Conservation (phyloP, 2,113 vertebrate genomes). For the Dromaius novaehollandiae region DNA sequence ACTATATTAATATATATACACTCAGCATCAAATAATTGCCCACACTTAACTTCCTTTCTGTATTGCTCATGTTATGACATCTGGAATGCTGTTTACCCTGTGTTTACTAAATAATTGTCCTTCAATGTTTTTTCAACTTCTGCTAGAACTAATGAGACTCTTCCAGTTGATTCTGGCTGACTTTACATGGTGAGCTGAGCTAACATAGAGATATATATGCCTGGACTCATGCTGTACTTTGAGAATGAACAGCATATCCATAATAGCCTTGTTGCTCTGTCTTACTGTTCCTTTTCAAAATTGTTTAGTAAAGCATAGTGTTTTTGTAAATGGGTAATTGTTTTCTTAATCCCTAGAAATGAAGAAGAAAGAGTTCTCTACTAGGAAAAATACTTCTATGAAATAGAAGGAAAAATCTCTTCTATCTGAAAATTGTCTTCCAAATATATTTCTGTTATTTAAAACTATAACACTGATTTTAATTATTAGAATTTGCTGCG, state of each 20-base stretch:
- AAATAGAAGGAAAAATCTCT: background rate
- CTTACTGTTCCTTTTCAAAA: background rate
- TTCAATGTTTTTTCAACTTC: background rate
- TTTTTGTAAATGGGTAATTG: background rate
- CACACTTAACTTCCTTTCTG: background rate
- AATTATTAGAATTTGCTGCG: background rate
- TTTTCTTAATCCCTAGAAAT: background rate
- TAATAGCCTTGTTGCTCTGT: background rate
- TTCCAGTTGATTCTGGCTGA: background rate
- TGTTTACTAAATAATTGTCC: background rate
- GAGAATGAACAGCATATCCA: background rate
- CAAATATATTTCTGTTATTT: background rate
- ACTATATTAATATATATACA: accelerated
- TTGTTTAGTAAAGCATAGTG: background rate
- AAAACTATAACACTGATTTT: background rate
- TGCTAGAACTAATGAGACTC: background rate
- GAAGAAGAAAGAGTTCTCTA: background rate
- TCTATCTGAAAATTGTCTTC: background rate
- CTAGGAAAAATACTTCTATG: background rate
- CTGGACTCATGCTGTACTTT: background rate
- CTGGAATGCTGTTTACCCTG: background rate
- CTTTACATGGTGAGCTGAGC: background rate
- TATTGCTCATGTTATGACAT: background rate
- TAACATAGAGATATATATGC: background rate
- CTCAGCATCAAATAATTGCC: background rate